Percentiles rank a stretch among this genome's conserved stretches.
Conservation (phyloP, 2,113 vertebrate genomes). For the Lepisosteus oculatus region DNA sequence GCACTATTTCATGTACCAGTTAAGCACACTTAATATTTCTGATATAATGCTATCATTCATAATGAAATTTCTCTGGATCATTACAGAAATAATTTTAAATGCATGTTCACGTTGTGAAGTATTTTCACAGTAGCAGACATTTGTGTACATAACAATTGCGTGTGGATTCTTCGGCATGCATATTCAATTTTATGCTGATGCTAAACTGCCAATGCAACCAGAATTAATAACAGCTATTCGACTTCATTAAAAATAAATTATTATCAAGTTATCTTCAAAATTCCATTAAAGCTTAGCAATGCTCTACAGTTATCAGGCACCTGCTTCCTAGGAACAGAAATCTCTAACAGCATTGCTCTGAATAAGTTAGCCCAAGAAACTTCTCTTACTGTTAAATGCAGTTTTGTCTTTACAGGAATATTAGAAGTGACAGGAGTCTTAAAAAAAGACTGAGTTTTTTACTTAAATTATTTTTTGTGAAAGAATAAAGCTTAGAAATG, state of each 20-base stretch:
- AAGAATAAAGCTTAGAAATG: too few species aligned
- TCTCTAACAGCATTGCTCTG: slow-evolving; percentile 68
- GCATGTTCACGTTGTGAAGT: slow-evolving; percentile 60
- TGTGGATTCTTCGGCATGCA: slow-evolving; percentile 58
- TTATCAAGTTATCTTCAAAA: slow-evolving; percentile 77
- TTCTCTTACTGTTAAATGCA: slow-evolving; percentile 12
- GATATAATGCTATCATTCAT: slow-evolving; percentile 45
- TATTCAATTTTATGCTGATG: slow-evolving; percentile 65
- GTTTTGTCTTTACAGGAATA: not conserved
- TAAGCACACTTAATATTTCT: slow-evolving; percentile 16
- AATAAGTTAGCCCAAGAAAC: slow-evolving; percentile 59
- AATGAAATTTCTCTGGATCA: slow-evolving; percentile 66
- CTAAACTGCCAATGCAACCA: slow-evolving; percentile 57
- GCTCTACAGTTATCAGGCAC: slow-evolving; percentile 72
- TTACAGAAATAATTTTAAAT: slow-evolving; percentile 69
- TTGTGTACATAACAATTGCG: slow-evolving; percentile 46
- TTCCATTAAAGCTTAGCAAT: slow-evolving; percentile 73
- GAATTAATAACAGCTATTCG: slow-evolving; percentile 72
- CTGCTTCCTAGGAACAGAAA: slow-evolving; percentile 65
- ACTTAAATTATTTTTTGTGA: too few species aligned
- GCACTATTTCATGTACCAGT: too few species aligned
- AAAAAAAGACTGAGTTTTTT: too few species aligned
- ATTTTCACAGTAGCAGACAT: slow-evolving; percentile 60
- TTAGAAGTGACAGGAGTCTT: too few species aligned
- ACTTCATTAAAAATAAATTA: slow-evolving; percentile 75